phyloP scores from a whole-genome alignment of 2,113 vertebrate species.

The Numida meleagris region DNA sequence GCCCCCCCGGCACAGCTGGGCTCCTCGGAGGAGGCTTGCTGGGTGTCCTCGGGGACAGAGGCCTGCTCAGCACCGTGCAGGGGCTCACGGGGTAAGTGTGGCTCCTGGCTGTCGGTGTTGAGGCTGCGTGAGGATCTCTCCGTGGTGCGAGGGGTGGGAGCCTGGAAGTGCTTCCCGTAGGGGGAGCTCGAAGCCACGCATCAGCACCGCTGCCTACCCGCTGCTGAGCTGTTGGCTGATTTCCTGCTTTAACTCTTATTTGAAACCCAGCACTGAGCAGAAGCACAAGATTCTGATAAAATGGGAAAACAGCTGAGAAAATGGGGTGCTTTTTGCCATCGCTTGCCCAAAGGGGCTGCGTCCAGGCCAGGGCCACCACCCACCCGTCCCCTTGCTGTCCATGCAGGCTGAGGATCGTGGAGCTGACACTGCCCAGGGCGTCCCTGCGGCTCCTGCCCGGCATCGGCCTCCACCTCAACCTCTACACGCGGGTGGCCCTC shows the following conservation, averaged over 20 bases:
- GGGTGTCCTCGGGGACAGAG: conserved; percentile 66
- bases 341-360: not conserved
- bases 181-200: accelerated
- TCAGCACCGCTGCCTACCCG: not conserved
- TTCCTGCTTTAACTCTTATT: accelerated
- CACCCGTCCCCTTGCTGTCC: accelerated
- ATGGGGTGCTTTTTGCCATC: not conserved
- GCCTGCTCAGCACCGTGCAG: conserved; percentile 68
- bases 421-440: conserved; percentile 63
- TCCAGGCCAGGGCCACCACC: not conserved
- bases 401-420: conserved; percentile 57
- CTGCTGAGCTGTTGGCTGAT: accelerated
- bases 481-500: conserved; percentile 64
- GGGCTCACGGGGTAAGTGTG: conserved; percentile 73
- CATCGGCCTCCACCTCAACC: conserved; percentile 22
- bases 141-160: accelerated
- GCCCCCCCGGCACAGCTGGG: not conserved
- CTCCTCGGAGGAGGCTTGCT: conserved; percentile 47
- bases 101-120: accelerated
- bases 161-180: accelerated
- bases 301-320: not conserved
- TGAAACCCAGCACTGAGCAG: not conserved
- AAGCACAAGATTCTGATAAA: not conserved
- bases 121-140: not conserved
- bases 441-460: conserved; percentile 69